Percentiles rank a stretch among this genome's conserved stretches.
phyloP scores from a whole-genome alignment of 2,888 invertebrate species.

The Himalopsyche kuldschensis region DNA sequence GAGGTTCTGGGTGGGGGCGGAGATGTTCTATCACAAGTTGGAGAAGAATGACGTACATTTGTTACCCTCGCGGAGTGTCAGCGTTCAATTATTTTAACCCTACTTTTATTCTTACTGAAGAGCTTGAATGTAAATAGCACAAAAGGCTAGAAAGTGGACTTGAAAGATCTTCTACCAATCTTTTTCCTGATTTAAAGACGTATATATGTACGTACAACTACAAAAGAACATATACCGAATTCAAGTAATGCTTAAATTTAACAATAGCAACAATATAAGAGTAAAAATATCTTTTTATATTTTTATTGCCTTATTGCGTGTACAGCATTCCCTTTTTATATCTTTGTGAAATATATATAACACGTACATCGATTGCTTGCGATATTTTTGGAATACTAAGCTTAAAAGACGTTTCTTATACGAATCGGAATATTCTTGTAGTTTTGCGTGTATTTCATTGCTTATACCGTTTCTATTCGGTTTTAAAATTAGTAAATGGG shows the following conservation, averaged over 20 bases:
- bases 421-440: too few relatives aligned
- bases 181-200: not conserved
- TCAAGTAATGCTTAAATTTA: not conserved
- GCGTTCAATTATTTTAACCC: conserved; percentile 27
- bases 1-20: conserved; percentile 6
- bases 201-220: not conserved
- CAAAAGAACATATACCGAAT: not conserved
- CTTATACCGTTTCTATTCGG: too few relatives aligned
- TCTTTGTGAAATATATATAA: too few relatives aligned
- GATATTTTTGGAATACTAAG: too few relatives aligned
- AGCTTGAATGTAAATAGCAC: not conserved
- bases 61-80: conserved; percentile 34
- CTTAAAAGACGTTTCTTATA: too few relatives aligned
- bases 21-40: not conserved
- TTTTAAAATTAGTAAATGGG: too few relatives aligned
- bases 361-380: too few relatives aligned
- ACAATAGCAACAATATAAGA: too few relatives aligned
- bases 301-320: too few relatives aligned
- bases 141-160: not conserved
- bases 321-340: too few relatives aligned
- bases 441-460: too few relatives aligned
- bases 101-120: conserved; percentile 2
- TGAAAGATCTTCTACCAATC: not conserved
- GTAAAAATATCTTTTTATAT: too few relatives aligned
- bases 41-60: conserved; percentile 33